Base-by-base conservation (phyloP, 2,797 vertebrate genomes). In the Cuculus canorus region DNA sequence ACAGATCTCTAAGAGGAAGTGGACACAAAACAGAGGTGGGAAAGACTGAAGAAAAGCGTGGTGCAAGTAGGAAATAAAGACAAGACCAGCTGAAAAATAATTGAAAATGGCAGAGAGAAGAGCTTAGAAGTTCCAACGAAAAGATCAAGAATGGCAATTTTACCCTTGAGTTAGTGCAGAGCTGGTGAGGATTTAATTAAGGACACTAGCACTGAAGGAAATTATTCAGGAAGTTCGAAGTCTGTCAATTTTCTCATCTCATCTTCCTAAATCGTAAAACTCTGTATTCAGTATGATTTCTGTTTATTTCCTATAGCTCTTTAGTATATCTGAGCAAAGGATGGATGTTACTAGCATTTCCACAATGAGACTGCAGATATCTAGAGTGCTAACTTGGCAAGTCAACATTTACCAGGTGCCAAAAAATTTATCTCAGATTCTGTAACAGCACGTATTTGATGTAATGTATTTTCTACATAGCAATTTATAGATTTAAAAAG, bases 401-500 rank as follows among this genome's bases (percentile, higher is more conserved):
- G 43, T 90, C 71, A 72, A 60, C 39, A 35, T 65, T 63, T 37
- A 66, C 23, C 82, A 92, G 41, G 48, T 90, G 90, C 78, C 88
- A 94, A 93, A 52, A 63, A n/a, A 80, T 86, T 80, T 70, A 85
- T 91, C 71, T 64, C 61, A 72, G 69, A 68, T 90, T 95, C 70
- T 95, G 35, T 16, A 75, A 48, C 63, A 70, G 65, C 32, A n/a
- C 71, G 47, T 56, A 72, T 81, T 93, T 80, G 45, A 92, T 88
- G 83, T 50, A 89, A 73, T 59, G 68, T 6, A 48, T 87, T 82
- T 86, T 77, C 68, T 77, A 86, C 39, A 73, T 8, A 79, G 65
- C n/a, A 79, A 65, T 93, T 93, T 92, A 83, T 52, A 88, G 28
- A 91, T 92, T 95, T 92, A 88, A 50, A 92, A 25, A 86, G 69